Conservation (phyloP, 1,140 invertebrate genomes). For the Homarus americanus region DNA sequence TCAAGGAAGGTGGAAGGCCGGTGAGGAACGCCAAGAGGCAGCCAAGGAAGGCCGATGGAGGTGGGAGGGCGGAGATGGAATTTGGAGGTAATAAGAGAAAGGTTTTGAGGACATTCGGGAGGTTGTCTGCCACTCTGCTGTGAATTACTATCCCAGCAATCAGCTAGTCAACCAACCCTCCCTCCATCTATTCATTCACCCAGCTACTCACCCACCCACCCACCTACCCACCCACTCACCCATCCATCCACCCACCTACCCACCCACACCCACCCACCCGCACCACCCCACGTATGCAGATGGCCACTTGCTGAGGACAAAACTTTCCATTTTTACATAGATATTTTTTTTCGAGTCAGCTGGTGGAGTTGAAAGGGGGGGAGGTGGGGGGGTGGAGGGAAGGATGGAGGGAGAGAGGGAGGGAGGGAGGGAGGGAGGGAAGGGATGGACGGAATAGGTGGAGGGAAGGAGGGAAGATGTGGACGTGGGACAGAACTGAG, state of each 20-base stretch:
- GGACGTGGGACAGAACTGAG: too few species aligned
- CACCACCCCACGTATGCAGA: conserved; percentile 23
- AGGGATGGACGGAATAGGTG: too few species aligned
- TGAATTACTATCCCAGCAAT: not conserved
- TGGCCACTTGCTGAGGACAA: not conserved
- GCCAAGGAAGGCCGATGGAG: not conserved
- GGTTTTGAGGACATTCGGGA: not conserved
- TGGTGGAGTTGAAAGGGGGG: not conserved
- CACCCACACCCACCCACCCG: not conserved
- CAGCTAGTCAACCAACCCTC: too few species aligned
- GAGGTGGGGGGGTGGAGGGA: not conserved
- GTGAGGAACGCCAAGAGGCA: not conserved
- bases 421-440: not conserved
- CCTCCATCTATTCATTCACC: not conserved
- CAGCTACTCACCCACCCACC: not conserved
- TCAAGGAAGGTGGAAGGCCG: not conserved
- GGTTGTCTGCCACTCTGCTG: not conserved
- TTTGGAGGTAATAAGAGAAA: not conserved
- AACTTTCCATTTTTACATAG: not conserved
- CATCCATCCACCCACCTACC: not conserved
- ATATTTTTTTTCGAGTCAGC: not conserved
- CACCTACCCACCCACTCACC: not conserved
- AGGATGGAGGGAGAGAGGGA: too few species aligned
- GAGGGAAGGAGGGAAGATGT: too few species aligned
- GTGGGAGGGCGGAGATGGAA: not conserved